Evolutionary conservation across 1,140 invertebrate genomes (phyloP).

Genomic region (Zaprionus gabonicus): DNA sequence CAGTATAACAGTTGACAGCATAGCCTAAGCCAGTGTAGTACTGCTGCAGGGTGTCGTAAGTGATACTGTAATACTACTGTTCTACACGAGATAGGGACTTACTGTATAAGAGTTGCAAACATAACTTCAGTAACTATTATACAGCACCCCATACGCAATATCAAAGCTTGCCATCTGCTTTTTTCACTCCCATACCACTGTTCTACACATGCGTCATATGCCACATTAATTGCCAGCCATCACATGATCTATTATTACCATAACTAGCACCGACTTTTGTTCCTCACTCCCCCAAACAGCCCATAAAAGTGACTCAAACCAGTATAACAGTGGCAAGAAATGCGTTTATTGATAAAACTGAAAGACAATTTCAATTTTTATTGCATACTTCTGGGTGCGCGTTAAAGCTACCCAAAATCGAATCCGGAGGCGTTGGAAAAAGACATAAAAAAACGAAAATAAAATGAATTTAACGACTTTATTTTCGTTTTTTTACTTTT

Average conservation of each 20-base stretch:
- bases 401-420: slow-evolving; percentile 32
- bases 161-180: no score
- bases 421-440: background rate
- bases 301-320: slow-evolving; percentile 8
- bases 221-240: background rate
- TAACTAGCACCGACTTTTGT: background rate
- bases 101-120: no score
- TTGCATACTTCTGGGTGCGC: slow-evolving; percentile 44
- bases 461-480: slow-evolving; percentile 32
- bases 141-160: no score
- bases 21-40: no score
- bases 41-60: no score
- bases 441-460: slow-evolving; percentile 21
- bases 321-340: slow-evolving; percentile 12
- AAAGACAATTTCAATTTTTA: slow-evolving; percentile 43
- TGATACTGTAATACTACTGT: no score
- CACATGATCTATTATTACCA: slow-evolving; percentile 22
- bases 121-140: no score
- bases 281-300: background rate
- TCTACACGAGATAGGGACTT: no score
- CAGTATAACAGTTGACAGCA: no score
- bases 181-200: no score
- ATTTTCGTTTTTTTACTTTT: slow-evolving; percentile 20
- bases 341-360: slow-evolving; percentile 55
- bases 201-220: background rate